A percentile compares a stretch with the other conserved stretches of the same genome.
phyloP scores from a whole-genome alignment of 2,888 invertebrate species.

The Palloptera scutellata region DNA sequence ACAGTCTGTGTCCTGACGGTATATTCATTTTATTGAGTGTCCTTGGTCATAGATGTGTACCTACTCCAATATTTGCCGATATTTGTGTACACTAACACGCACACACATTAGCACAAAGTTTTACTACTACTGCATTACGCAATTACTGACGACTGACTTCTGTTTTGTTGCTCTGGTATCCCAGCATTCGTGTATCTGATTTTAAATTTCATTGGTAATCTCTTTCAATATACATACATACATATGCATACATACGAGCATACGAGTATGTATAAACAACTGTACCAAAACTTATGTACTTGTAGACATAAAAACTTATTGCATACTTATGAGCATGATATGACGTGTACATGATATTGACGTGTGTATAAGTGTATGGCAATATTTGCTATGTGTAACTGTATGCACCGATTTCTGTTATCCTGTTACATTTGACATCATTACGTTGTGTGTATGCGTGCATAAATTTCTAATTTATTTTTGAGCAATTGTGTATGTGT shows the following conservation, averaged over 20 bases:
- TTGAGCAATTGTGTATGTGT: background rate
- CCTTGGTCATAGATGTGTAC: too few species aligned
- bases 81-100: too few species aligned
- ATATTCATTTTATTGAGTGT: too few species aligned
- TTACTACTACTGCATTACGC: too few species aligned
- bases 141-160: too few species aligned
- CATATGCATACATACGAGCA: background rate
- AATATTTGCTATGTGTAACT: background rate
- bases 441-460: slow-evolving; percentile 13
- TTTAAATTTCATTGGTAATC: slow-evolving; percentile 9
- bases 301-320: background rate
- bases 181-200: background rate
- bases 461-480: too few species aligned
- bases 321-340: slow-evolving; percentile 4
- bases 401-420: background rate
- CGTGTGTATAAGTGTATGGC: background rate
- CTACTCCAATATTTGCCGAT: too few species aligned
- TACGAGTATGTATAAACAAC: background rate
- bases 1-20: too few species aligned
- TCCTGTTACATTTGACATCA: slow-evolving; percentile 18
- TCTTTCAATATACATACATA: background rate
- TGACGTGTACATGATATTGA: background rate
- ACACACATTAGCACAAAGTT: too few species aligned
- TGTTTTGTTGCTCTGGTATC: background rate
- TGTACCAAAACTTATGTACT: background rate